Evolutionary conservation across 2,113 vertebrate species (phyloP).

Genomic region (Pangasianodon gigas): DNA sequence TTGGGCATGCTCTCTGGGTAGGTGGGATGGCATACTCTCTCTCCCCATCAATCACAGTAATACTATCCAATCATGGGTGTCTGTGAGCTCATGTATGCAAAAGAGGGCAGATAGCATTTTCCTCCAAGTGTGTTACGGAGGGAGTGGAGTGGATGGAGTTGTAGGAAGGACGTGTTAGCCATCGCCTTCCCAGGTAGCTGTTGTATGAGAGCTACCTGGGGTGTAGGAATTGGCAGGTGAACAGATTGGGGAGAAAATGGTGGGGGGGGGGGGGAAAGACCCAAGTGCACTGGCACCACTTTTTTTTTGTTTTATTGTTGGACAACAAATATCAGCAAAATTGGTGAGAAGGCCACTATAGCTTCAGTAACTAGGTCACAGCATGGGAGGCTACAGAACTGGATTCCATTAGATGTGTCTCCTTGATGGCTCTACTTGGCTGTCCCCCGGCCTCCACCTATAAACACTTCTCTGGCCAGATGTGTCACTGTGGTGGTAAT

Average conservation of each 20-base stretch:
- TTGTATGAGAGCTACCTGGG: not conserved
- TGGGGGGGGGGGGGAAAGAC: not conserved
- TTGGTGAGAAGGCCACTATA: not conserved
- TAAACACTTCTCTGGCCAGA: not conserved
- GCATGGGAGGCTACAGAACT: not conserved
- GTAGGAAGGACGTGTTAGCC: not conserved
- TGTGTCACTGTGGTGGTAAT: not conserved
- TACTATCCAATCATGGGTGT: not conserved
- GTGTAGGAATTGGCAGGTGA: not conserved
- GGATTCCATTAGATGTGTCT: not conserved
- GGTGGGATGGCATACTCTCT: not conserved
- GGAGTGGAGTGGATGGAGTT: not conserved
- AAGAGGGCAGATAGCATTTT: not conserved
- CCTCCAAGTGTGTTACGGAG: not conserved
- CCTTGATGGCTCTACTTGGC: not conserved
- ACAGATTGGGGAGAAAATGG: not conserved
- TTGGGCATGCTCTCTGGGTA: not conserved
- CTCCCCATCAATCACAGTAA: not conserved
- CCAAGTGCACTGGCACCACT: not conserved
- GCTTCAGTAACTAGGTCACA: not conserved
- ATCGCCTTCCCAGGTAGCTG: too few relatives aligned
- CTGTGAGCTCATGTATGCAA: not conserved
- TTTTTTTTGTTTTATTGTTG: not conserved
- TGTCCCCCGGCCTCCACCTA: not conserved
- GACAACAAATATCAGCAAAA: not conserved